Evolutionary conservation across 2,888 invertebrate species (phyloP), one percentile per base, ranked within the genome.

Genomic region (Sarcophaga carnaria): DNA sequence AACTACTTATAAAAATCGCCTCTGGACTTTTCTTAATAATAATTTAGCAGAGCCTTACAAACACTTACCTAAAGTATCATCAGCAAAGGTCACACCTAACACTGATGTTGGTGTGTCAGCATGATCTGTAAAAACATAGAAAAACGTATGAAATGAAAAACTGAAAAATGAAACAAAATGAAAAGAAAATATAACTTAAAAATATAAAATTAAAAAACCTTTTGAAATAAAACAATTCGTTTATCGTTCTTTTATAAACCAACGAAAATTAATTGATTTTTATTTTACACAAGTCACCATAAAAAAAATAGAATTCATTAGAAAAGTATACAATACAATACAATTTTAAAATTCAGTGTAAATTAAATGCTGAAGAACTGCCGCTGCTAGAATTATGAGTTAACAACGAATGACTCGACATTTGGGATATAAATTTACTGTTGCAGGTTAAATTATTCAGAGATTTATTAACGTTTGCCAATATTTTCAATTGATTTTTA

Each of bases 381-480:
- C 12, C 25, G 0, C 8, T 63, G 37, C 37, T 37, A 4, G 37
- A 59, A 37, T 8, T 37, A 8, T 2, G 8, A 2, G 37, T 37
- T 37, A 37, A 1, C 37, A 37, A 37, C 3, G 37, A 37, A 37
- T 37, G 37, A 37, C 37, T 37, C 37, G 37, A 37, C 54, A 4
- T 17, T 5, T 25, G 17, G 12, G 69, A 27, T 60, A 54, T 63
- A 47, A 67, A 77, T 49, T 89, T 89, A 27, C 88, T 89, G n/a
- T 87, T 80, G 63, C 86, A 89, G 22, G 76, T 89, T 47, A 89
- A 85, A 60, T 88, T 81, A 22, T 88, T 85, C 0, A 90, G 82
- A 45, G 89, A 81, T 17, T 88, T 89, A 20, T 90, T 92, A 2
- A 93, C 92, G 85, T 90, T 92, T 3, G 91, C 91, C 75, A 92